A percentile compares a stretch with the other conserved stretches of the same genome.
Conservation (phyloP, 2,797 vertebrate genomes). For the Sebastes alutus region DNA sequence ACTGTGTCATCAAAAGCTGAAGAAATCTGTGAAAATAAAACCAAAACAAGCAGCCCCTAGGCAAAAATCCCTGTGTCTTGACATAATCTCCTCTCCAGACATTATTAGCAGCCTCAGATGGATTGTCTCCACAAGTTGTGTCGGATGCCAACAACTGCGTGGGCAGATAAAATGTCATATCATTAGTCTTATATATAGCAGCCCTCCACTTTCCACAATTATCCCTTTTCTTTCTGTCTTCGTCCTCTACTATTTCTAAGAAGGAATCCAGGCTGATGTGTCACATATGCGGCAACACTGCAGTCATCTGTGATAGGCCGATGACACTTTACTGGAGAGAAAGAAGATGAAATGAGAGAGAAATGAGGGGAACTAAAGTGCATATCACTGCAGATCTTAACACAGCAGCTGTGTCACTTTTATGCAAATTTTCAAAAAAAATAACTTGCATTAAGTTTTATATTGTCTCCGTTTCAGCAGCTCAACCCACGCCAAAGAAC, state of each 20-base stretch:
- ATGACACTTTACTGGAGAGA: constrained; percentile 14
- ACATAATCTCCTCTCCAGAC: constrained; percentile 29
- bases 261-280: neutral
- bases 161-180: constrained; percentile 43
- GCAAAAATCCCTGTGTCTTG: neutral
- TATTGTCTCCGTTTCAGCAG: neutral
- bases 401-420: constrained; percentile 12
- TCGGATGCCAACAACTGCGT: constrained; percentile 28
- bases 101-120: constrained; percentile 38
- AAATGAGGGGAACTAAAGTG: constrained; percentile 6
- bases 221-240: neutral
- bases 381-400: constrained; percentile 23
- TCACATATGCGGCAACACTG: constrained; percentile 12
- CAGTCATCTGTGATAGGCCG: constrained; percentile 26
- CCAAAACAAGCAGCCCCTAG: constrained; percentile 1
- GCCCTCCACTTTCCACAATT: constrained; percentile 11
- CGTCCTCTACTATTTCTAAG: neutral
- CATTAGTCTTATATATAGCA: constrained; percentile 17
- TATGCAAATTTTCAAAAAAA: constrained; percentile 30
- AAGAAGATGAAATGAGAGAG: neutral
- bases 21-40: neutral
- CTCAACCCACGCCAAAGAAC: neutral
- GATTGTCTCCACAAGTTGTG: constrained; percentile 25
- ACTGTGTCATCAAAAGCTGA: neutral
- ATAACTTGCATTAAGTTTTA: constrained; percentile 27